Conservation (phyloP, 2,888 invertebrate species). For the Coremacera marginata region DNA sequence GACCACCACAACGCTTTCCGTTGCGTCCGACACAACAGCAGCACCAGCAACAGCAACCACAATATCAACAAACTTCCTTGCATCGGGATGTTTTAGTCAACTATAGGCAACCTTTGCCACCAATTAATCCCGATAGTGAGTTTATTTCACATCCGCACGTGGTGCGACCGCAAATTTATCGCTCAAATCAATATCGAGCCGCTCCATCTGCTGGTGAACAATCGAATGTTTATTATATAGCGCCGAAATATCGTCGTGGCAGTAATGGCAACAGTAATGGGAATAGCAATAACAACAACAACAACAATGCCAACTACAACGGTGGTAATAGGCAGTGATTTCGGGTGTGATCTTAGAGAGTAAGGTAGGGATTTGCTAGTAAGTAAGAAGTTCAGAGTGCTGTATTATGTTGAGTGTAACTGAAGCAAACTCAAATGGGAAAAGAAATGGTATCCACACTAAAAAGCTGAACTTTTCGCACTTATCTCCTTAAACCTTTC, state of each 20-base stretch:
- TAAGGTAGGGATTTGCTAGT: background rate
- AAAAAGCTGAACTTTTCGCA: too few species aligned
- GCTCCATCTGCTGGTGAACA: constrained; percentile 44
- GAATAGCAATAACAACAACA: constrained; percentile 36
- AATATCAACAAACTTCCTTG: constrained; percentile 71
- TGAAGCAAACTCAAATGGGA: too few species aligned
- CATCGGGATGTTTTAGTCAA: constrained; percentile 75
- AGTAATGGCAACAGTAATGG: constrained; percentile 43
- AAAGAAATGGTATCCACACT: too few species aligned
- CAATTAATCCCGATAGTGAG: constrained; percentile 79
- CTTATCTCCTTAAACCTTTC: too few species aligned
- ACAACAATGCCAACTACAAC: constrained; percentile 32
- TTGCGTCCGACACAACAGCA: constrained; percentile 56
- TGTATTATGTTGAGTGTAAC: too few species aligned
- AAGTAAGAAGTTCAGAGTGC: too few species aligned
- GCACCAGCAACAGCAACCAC: constrained; percentile 54
- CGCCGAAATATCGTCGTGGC: constrained; percentile 56
- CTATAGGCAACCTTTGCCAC: constrained; percentile 74
- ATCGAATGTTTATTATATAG: constrained; percentile 52
- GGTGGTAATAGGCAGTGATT: constrained; percentile 35
- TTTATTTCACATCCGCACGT: constrained; percentile 64
- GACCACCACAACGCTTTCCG: constrained; percentile 58
- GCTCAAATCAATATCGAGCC: constrained; percentile 45
- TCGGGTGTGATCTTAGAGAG: background rate
- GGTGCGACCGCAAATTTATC: constrained; percentile 58